Evolutionary conservation across 2,797 vertebrate species (phyloP), one percentile per base, ranked within the genome.

Genomic region (Scolopax rusticola): DNA sequence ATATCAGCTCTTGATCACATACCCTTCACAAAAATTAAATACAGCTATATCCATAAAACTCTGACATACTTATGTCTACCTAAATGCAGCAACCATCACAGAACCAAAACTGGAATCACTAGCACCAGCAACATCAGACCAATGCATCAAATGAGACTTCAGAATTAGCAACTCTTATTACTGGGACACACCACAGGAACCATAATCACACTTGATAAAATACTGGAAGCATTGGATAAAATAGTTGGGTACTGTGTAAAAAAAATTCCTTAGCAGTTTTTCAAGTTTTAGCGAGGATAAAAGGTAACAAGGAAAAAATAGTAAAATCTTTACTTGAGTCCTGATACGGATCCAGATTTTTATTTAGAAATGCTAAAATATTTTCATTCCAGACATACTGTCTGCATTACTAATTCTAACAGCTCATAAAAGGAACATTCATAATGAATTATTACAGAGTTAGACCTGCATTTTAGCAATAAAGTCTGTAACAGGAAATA

Each of bases 361-460:
- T 82, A 79, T 92, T 93, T 89, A 77, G 71, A 87, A 84, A 84
- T 61, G 47, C 64, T 79, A 51, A 82, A 87, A 76, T 73, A 60
- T 63, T 89, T 89, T 93, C 17, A 82, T 82, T 93, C 59, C 47
- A 94, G 89, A 89, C 89, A 88, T 38, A 59, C 38, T 23, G 71
- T 82, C 94, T 73, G 75, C 63, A 89, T 77, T 91, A 59, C 71
- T 91, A 89, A 77, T 85, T 87, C 56, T 47, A 94, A 87, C 75
- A 60, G 89, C 91, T 95, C 84, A 70, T 94, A 90, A 94, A 95
- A 92, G 51, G 71, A 87, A 77, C 71, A 83, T 93, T 91, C 75
- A 56, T 74, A 87, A 90, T 95, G 84, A 95, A 89, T 94, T 93
- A 96, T 84, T 93, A 78, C 81, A 69, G 65, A 89, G 70, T 73